Base-by-base conservation (phyloP, 2,888 invertebrate species). In the Listrodromus nycthemerus region DNA sequence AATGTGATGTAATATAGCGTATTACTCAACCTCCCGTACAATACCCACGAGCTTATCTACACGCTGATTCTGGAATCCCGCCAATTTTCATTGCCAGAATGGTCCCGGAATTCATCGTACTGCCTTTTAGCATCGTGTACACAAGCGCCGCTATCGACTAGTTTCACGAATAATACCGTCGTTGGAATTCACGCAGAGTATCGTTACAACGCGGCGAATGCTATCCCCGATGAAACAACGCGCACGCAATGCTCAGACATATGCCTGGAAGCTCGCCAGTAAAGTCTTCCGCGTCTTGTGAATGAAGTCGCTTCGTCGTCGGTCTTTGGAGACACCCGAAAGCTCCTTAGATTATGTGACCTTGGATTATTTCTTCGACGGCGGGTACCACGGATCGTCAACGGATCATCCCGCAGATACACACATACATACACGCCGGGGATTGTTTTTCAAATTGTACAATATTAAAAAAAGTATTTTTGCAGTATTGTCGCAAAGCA, bases 61-160 rank as follows among this genome's bases (percentile, higher is more conserved):
- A 61, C 27, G 61, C 41, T 66, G 52, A 76, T 71, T 80, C 73
- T 80, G 83, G 80, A 80, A 45, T 67, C 41, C 7, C n/a, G 83
- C 80, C 83, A 83, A 83, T 69, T 67, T 73, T 33, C 45, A 73
- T 80, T 45, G 61, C 41, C 50, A 27, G 30, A 50, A 33, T 24
- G 21, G 24, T 19, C 19, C n/a, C 21, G 50, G 21, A 77, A 75
- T 24, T 52, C 7, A 7, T 7, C 48, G 48, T 67, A 27, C 48
- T 27, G 67, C 58, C 70, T 45, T 71, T 76, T 76, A 27, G 24
- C 48, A 69, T 37, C n/a, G 45, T 45, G 55, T 33, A 58, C 61
- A 45, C 61, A 30, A 77, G 37, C 33, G 48, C 33, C 21, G 30
- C n/a, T 33, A 8, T n/a, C 24, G 33, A 30, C 21, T 65, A 67